These are phyloP conservation scores for Patiria miniata DNA, from an alignment of 35 echinoderm and acorn worm species.

Conservation along the genomic window DNA sequence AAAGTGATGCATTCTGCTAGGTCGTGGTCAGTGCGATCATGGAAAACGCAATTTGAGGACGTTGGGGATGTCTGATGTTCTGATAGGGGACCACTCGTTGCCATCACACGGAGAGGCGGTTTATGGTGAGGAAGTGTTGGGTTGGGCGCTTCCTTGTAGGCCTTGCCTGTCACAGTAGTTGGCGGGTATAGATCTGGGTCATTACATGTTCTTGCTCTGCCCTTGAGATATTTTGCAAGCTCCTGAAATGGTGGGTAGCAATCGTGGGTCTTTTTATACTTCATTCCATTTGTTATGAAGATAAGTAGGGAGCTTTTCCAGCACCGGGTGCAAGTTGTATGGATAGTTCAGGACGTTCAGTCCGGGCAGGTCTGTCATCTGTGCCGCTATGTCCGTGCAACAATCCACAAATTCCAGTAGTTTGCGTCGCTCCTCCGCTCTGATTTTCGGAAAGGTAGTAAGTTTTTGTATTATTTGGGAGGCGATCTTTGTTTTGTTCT, in stretches of 20 bases:
- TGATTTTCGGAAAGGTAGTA: constrained; percentile 7
- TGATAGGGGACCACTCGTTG: background rate
- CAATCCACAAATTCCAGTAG: constrained; percentile 32
- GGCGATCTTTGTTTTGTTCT: constrained; percentile 18
- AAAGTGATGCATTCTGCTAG: background rate
- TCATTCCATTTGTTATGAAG: constrained; percentile 62
- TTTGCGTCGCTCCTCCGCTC: background rate
- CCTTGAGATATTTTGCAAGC: background rate
- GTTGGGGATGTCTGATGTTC: background rate
- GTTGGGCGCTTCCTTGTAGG: background rate
- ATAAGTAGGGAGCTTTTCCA: constrained; percentile 43
- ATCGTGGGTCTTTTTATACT: background rate
- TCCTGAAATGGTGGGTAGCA: background rate
- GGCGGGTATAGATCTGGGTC: constrained; percentile 19
- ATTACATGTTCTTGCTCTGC: background rate
- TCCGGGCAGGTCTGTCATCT: constrained; percentile 44
- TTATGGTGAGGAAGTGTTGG: background rate
- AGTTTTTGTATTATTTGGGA: constrained; percentile 34
- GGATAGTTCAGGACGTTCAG: constrained; percentile 49
- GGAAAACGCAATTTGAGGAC: background rate
- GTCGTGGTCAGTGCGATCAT: background rate
- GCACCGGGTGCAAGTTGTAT: constrained; percentile 30
- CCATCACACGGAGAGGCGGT: background rate
- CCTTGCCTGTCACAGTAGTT: background rate
- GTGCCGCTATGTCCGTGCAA: constrained; percentile 8